Base-by-base conservation (phyloP, 53 echinoderm and acorn worm genomes). In the Hippasteria phrygiana region DNA sequence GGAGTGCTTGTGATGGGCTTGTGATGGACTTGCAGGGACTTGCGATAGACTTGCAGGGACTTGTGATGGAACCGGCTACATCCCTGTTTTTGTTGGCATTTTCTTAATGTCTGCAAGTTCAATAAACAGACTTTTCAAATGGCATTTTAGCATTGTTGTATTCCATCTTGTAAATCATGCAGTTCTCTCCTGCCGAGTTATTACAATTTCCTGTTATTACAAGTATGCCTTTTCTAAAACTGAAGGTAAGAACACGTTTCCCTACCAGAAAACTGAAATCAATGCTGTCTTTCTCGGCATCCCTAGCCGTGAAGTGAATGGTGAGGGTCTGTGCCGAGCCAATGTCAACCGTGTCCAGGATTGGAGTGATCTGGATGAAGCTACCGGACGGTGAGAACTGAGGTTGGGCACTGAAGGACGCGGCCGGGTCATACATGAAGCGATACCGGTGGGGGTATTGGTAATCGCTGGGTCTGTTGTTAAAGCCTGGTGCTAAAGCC, bases 321-420 rank as follows among this genome's bases (percentile, higher is more conserved):
- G 51, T 93, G 46, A 93, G 75, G 4, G 62, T 85, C 72, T 93
- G 93, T 10, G 75, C 88, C 0, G 91, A 75, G 41, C 93, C 93
- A 0, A 91, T 83, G 35, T 80, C 75, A 2, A 90, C 88, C 56
- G 90, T 74, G 24, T 88, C 86, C 34, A 87, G 69, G 37, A 93
- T 73, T 1, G 96, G 96, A 26, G 75, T 59, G 2, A 96, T 74
- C 82, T 96, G 95, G 13, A 96, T 87, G 80, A 92, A 95, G n/a
- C 95, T 92, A 4, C 95, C 95, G 54, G 79, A 93, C 11, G 92
- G 94, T 9, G 96, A 96, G 71, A 73, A 96, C 48, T 82, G 92
- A 20, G 96, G 94, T 12, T 90, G 87, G 31, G 90, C 90, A 31
- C 46, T 59, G 67, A 89, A 91, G 16, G 87, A 90, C n/a, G 69